Evolutionary conservation across 2,888 invertebrate species (phyloP).

Genomic region (Tenodera sinensis): DNA sequence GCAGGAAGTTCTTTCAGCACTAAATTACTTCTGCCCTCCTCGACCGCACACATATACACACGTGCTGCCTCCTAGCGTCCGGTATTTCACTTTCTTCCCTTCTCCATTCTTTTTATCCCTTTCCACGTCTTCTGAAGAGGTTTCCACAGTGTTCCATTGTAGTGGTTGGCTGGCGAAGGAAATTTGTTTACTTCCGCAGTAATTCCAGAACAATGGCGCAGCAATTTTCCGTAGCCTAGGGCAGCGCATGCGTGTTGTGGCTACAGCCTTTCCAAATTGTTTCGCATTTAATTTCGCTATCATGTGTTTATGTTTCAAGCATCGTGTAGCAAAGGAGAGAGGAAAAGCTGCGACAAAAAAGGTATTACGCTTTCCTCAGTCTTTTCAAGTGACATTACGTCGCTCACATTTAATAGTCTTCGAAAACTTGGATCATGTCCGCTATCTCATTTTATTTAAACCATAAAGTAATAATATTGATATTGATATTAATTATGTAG

Average conservation of each 20-base stretch:
- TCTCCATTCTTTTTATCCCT: neutral
- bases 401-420: neutral
- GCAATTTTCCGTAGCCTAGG: neutral
- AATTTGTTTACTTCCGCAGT: slow-evolving; percentile 28
- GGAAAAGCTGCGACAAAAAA: neutral
- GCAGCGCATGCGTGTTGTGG: neutral
- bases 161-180: neutral
- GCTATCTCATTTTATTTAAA: no score
- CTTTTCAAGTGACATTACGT: neutral
- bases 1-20: neutral
- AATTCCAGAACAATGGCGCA: slow-evolving; percentile 29
- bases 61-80: neutral
- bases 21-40: neutral
- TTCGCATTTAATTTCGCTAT: neutral
- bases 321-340: neutral
- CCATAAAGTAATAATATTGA: no score
- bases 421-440: neutral
- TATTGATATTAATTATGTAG: no score
- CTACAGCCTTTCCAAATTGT: neutral
- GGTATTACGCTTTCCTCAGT: neutral
- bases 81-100: neutral
- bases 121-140: neutral
- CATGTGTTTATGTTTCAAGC: neutral
- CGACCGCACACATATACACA: neutral
- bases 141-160: neutral